Percentiles rank a stretch among this genome's conserved stretches.
Evolutionary conservation across 2,888 invertebrate genomes (phyloP).

Genomic region (Trachelus iudaicus): DNA sequence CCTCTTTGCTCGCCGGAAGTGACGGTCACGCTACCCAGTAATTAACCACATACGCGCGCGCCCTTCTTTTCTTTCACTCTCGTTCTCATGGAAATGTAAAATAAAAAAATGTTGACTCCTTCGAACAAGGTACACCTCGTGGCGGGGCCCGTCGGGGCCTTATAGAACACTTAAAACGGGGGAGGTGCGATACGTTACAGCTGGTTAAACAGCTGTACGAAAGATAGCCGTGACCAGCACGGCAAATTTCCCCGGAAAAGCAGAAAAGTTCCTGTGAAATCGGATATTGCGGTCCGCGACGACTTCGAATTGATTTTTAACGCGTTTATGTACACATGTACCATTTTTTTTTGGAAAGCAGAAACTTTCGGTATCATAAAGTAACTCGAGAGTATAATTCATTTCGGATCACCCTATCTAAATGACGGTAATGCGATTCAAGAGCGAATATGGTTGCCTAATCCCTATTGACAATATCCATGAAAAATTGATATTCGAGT

Average conservation of each 20-base stretch:
- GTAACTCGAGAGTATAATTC: background rate
- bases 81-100: background rate
- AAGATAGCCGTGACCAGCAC: conserved; percentile 42
- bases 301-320: background rate
- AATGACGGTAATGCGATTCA: background rate
- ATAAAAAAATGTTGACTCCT: background rate
- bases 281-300: conserved; percentile 17
- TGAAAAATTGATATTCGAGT: background rate
- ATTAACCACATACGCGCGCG: conserved; percentile 7
- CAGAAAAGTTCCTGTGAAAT: conserved; percentile 37
- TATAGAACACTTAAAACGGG: background rate
- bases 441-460: background rate
- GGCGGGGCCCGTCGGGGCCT: background rate
- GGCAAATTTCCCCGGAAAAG: conserved; percentile 41
- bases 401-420: background rate
- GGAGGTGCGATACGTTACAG: conserved; percentile 44
- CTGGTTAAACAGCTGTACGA: conserved; percentile 52
- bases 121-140: conserved; percentile 1
- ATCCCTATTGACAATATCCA: background rate
- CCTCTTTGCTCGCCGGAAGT: conserved; percentile 5
- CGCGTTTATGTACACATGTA: background rate
- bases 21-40: conserved; percentile 10
- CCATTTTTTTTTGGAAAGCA: background rate
- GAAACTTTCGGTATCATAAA: background rate
- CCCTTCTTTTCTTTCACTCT: conserved; percentile 1